A percentile compares a stretch with the other conserved stretches of the same genome.
Conservation (phyloP, 1,140 invertebrate species). For the Drosophila ercepeae region DNA sequence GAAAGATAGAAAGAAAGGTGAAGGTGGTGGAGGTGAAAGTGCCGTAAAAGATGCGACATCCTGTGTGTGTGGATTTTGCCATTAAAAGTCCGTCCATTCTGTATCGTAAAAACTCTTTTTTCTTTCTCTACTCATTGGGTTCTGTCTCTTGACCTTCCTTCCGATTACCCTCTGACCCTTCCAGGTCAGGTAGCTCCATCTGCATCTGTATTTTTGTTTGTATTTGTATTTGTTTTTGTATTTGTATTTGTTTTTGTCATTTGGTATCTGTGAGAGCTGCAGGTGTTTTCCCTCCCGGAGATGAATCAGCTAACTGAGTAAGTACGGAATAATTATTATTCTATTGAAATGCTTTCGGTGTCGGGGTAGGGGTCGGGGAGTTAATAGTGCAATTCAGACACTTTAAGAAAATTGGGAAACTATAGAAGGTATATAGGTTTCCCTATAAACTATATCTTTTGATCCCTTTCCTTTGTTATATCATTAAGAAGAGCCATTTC, state of each 20-base stretch:
- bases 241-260: background rate
- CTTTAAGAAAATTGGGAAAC: background rate
- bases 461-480: no score
- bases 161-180: background rate
- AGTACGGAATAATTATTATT: conserved; percentile 32
- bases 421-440: background rate
- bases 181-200: background rate
- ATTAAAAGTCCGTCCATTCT: conserved; percentile 23
- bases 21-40: conserved; percentile 32
- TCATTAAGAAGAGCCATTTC: no score
- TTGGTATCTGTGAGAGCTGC: background rate
- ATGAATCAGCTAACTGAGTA: conserved; percentile 37
- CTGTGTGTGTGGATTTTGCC: conserved; percentile 19
- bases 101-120: conserved; percentile 41
- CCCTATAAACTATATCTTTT: no score
- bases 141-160: background rate
- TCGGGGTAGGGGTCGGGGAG: no score
- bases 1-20: no score
- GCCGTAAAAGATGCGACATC: conserved; percentile 39
- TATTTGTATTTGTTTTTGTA: background rate
- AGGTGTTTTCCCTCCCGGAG: conserved; percentile 40
- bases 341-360: conserved; percentile 19
- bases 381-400: conserved; percentile 18
- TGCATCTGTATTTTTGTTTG: conserved; percentile 1
- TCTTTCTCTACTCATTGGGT: conserved; percentile 1